Conservation (phyloP, 2,797 vertebrate genomes). For the Acrocephalus scirpaceus region DNA sequence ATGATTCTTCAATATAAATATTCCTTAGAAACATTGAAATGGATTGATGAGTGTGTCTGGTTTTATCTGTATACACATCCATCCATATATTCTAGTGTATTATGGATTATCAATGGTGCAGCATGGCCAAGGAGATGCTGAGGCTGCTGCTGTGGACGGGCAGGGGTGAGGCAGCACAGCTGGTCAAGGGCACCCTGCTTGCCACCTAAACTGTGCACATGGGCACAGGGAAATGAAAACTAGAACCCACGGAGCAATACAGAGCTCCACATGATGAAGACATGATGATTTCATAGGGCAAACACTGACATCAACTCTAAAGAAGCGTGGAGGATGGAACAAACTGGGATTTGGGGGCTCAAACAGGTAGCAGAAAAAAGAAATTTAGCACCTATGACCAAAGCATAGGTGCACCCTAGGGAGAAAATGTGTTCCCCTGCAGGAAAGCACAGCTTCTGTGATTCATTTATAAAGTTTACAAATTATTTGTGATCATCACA, state of each 20-base stretch:
- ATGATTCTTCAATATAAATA: background rate
- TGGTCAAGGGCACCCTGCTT: fast-evolving
- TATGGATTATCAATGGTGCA: background rate
- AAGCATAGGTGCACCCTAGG: background rate
- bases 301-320: background rate
- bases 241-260: background rate
- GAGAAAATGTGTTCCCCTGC: background rate
- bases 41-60: background rate
- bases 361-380: background rate
- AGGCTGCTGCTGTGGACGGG: background rate
- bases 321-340: background rate
- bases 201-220: fast-evolving
- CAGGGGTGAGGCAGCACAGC: background rate
- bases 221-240: background rate
- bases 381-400: background rate
- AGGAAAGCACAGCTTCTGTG: background rate
- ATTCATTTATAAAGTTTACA: background rate
- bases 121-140: background rate
- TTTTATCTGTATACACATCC: background rate
- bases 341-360: background rate
- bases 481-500: background rate
- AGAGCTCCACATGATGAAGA: background rate
- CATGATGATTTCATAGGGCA: background rate
- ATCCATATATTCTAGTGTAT: background rate
- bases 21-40: background rate